phyloP scores from a whole-genome alignment of 2,797 vertebrate genomes.

The Cyprinella venusta region DNA sequence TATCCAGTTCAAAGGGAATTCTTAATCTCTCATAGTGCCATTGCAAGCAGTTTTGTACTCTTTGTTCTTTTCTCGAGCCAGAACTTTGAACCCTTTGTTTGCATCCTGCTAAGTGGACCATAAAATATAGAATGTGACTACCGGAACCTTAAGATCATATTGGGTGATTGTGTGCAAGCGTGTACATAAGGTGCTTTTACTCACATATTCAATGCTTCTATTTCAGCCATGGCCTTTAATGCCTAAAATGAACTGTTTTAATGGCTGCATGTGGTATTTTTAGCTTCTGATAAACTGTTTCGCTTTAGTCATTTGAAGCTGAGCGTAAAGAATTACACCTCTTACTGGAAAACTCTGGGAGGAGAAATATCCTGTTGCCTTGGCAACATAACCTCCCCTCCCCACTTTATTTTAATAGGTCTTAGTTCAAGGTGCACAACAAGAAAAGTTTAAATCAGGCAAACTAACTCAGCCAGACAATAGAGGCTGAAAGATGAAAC shows the following conservation, averaged over 20 bases:
- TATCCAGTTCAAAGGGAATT: slow-evolving; percentile 67
- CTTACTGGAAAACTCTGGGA: slow-evolving; percentile 13
- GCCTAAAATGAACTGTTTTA: neutral
- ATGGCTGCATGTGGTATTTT: slow-evolving; percentile 11
- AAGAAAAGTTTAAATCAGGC: slow-evolving; percentile 45
- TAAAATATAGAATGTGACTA: slow-evolving; percentile 3
- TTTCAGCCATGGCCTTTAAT: slow-evolving; percentile 21
- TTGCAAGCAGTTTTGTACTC: slow-evolving; percentile 56
- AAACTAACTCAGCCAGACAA: slow-evolving; percentile 37
- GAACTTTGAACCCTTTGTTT: slow-evolving; percentile 52
- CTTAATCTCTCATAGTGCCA: slow-evolving; percentile 62
- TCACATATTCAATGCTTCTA: neutral
- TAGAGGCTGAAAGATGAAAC: slow-evolving; percentile 40
- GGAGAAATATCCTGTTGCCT: slow-evolving; percentile 31
- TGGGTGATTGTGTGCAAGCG: neutral
- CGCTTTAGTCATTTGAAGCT: slow-evolving; percentile 28
- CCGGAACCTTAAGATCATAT: neutral
- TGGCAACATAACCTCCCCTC: slow-evolving; percentile 12
- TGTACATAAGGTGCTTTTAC: neutral
- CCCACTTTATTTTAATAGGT: neutral
- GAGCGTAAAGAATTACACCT: slow-evolving; percentile 22
- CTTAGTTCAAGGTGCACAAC: slow-evolving; percentile 47
- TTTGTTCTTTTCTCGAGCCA: slow-evolving; percentile 41
- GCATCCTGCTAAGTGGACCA: slow-evolving; percentile 11
- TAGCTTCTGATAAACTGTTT: slow-evolving; percentile 31